Conservation (phyloP, 2,113 vertebrate species). For the Elephantulus edwardii region DNA sequence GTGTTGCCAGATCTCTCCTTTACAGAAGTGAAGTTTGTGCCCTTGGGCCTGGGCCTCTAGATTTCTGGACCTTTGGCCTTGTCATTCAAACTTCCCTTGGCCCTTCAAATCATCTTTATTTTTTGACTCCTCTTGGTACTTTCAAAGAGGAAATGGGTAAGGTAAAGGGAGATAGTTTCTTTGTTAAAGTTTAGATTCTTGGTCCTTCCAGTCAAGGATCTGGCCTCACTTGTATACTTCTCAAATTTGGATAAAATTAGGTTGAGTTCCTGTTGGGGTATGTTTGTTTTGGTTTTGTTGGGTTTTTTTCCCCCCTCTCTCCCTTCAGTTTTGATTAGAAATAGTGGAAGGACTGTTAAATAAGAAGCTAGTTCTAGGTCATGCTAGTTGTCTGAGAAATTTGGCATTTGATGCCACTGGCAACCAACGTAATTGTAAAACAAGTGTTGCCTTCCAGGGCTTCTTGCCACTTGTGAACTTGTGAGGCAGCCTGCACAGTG, state of each 20-base stretch:
- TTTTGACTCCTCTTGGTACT: not conserved
- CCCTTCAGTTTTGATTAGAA: conserved; percentile 52
- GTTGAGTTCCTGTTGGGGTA: too few species aligned
- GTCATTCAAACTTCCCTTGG: not conserved
- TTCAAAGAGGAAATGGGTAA: not conserved
- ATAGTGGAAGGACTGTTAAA: conserved; percentile 49
- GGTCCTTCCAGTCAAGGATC: not conserved
- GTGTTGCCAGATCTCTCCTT: not conserved
- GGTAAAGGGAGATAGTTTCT: not conserved
- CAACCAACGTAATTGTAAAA: not conserved
- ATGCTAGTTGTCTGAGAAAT: conserved; percentile 13
- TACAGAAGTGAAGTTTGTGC: not conserved
- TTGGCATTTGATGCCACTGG: not conserved
- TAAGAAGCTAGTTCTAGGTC: conserved; percentile 54
- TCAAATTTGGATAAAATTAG: conserved; percentile 6
- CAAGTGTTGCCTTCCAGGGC: not conserved
- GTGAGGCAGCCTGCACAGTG: not conserved
- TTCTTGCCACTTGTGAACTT: not conserved
- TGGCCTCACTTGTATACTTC: not conserved
- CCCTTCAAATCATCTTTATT: not conserved
- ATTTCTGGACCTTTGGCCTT: conserved; percentile 12
- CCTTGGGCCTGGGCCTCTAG: not conserved
- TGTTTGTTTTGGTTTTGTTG: too few species aligned
- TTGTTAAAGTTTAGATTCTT: not conserved
- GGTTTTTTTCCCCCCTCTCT: too few species aligned